Conservation (phyloP, 2,888 invertebrate genomes). For the Drosophila emarginata region DNA sequence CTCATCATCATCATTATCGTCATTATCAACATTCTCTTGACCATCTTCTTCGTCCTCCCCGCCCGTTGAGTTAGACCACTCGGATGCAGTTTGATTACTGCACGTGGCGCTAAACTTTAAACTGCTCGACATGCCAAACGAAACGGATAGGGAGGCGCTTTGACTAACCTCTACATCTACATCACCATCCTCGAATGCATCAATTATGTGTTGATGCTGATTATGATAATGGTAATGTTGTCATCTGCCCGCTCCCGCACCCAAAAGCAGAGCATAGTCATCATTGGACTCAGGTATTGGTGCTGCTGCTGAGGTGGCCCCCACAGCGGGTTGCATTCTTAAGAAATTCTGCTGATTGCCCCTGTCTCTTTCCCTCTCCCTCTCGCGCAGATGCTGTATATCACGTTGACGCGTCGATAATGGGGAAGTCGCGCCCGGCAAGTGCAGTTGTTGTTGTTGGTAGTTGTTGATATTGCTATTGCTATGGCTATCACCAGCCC, state of each 20-base stretch:
- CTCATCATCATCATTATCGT: conserved; percentile 49
- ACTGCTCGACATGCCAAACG: conserved; percentile 77
- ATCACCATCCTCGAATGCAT: conserved; percentile 59
- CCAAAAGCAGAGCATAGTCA: conserved; percentile 74
- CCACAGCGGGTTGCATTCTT: conserved; percentile 66
- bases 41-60: conserved; percentile 61
- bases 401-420: conserved; percentile 65
- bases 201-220: conserved; percentile 48
- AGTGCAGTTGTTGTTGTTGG: conserved; percentile 75
- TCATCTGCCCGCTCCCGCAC: conserved; percentile 77
- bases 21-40: conserved; percentile 38
- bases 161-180: conserved; percentile 69
- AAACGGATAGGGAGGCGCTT: conserved; percentile 77
- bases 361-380: conserved; percentile 43
- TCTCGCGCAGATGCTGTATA: conserved; percentile 63
- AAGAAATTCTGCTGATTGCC: conserved; percentile 63
- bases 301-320: conserved; percentile 57
- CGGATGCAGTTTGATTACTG: conserved; percentile 73
- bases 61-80: conserved; percentile 75
- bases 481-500: conserved; percentile 37
- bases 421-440: conserved; percentile 56
- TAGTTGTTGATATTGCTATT: conserved; percentile 68
- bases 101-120: conserved; percentile 75
- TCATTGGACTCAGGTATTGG: conserved; percentile 78
- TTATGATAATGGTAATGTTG: conserved; percentile 66